Evolutionary conservation across 2,888 invertebrate genomes (phyloP).

Genomic region (Globia sparganii): DNA sequence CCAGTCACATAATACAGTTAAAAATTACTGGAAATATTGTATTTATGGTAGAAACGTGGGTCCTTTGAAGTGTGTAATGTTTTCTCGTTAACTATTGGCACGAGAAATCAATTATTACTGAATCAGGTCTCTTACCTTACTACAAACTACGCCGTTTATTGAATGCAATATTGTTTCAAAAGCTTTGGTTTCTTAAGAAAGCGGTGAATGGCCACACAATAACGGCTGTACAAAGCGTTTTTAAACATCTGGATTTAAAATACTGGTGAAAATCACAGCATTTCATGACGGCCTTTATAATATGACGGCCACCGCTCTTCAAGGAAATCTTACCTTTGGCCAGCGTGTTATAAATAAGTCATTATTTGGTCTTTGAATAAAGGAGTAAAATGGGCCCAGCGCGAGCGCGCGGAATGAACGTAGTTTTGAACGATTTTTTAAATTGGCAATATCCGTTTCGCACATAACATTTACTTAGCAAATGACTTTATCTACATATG

Average conservation of each 20-base stretch:
- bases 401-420: no score
- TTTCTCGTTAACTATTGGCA: constrained; percentile 1
- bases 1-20: background rate
- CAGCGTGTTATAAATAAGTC: background rate
- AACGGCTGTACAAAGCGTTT: background rate
- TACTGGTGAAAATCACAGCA: background rate
- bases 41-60: background rate
- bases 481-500: no score
- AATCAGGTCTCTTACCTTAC: background rate
- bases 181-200: background rate
- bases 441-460: background rate
- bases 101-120: constrained; percentile 3
- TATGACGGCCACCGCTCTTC: background rate
- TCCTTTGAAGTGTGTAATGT: constrained; percentile 5
- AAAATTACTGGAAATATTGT: background rate
- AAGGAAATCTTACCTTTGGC: no score
- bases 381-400: no score
- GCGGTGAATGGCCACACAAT: background rate
- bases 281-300: background rate
- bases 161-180: background rate
- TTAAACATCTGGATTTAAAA: background rate
- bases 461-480: background rate
- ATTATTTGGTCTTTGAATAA: background rate
- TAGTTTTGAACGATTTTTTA: background rate
- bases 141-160: background rate